phyloP scores from a whole-genome alignment of 64 coral and sea anemone species.

The Catalaphyllia jardinei region DNA sequence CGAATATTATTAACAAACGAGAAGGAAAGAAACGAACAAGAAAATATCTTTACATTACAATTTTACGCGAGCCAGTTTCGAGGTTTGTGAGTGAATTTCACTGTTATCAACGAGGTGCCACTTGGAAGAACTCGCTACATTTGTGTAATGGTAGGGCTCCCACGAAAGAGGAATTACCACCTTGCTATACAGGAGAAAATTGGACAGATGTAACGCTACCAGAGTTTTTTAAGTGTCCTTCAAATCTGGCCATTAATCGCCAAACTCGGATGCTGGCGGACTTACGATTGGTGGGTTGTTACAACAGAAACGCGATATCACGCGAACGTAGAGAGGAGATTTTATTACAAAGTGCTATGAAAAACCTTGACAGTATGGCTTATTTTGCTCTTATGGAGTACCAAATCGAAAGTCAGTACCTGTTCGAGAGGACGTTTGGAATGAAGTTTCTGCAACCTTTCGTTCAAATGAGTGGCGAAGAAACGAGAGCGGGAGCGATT shows the following conservation, averaged over 20 bases:
- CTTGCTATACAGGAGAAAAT: slow-evolving; percentile 76
- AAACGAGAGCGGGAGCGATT: slow-evolving; percentile 29
- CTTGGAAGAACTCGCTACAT: slow-evolving; percentile 82
- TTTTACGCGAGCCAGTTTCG: slow-evolving; percentile 81
- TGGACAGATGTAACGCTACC: slow-evolving; percentile 75
- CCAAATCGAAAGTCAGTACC: slow-evolving; percentile 93
- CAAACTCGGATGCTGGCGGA: slow-evolving; percentile 96
- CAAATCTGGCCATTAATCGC: slow-evolving; percentile 93
- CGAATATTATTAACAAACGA: slow-evolving; percentile 49
- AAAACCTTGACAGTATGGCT: slow-evolving; percentile 83
- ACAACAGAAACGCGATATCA: slow-evolving; percentile 54
- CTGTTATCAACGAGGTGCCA: slow-evolving; percentile 78
- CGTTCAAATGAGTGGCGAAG: slow-evolving; percentile 51
- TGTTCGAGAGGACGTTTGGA: slow-evolving; percentile 95
- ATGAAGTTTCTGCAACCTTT: slow-evolving; percentile 75
- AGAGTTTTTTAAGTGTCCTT: slow-evolving; percentile 69
- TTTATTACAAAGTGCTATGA: slow-evolving; percentile 82
- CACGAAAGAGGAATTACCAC: slow-evolving; percentile 70
- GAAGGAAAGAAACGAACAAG: slow-evolving; percentile 44
- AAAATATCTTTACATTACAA: slow-evolving; percentile 86
- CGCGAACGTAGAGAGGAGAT: slow-evolving; percentile 54
- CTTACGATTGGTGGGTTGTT: slow-evolving; percentile 81
- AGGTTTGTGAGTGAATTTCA: slow-evolving; percentile 93
- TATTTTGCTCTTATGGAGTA: slow-evolving; percentile 97
- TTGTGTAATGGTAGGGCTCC: slow-evolving; percentile 76